These are phyloP conservation scores for Aleadryas rufinucha DNA, from an alignment of 2,113 vertebrate genomes.

Conservation along the genomic window DNA sequence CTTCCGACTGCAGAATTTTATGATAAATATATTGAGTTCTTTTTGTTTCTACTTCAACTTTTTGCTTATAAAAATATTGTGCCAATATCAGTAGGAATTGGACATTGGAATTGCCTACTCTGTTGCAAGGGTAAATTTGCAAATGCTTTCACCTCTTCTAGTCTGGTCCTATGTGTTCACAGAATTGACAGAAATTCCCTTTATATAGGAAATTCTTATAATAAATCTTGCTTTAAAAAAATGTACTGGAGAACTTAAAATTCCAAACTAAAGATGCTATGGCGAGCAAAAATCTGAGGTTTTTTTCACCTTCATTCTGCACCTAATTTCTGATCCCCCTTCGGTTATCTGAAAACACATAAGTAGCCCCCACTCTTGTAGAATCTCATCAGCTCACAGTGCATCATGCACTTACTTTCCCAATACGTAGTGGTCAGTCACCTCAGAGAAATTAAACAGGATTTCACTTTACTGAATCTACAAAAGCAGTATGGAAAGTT, in stretches of 20 bases:
- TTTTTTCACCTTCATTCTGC: neutral
- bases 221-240: neutral
- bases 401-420: neutral
- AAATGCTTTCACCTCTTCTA: neutral
- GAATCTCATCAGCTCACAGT: neutral
- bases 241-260: neutral
- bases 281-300: neutral
- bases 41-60: neutral
- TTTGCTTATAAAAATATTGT: neutral
- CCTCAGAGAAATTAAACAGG: neutral
- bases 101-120: neutral
- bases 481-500: neutral
- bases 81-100: neutral
- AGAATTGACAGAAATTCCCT: neutral
- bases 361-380: neutral
- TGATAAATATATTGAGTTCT: neutral
- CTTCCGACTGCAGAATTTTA: neutral
- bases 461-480: neutral
- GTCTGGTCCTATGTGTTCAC: neutral
- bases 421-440: neutral
- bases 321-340: neutral
- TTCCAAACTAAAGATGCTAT: neutral
- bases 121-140: neutral
- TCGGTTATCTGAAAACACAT: neutral
- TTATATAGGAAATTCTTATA: neutral